These are phyloP conservation scores for Hippopotamyrus pictus DNA, from an alignment of 2,797 vertebrate species.

Conservation along the genomic window DNA sequence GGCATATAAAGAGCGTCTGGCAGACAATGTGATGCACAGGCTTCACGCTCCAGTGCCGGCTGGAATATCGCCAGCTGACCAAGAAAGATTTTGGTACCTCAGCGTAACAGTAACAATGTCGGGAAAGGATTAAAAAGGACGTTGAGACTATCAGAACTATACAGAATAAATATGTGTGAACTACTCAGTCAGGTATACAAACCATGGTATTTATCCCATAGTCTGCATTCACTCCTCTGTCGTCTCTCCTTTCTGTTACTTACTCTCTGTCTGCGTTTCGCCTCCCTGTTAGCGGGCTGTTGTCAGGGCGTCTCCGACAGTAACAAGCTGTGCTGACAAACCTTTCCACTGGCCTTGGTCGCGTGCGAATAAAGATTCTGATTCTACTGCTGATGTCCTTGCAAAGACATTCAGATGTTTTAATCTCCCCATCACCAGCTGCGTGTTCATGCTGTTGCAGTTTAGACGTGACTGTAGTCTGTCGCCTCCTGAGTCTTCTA, in stretches of 20 bases:
- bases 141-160: neutral
- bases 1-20: neutral
- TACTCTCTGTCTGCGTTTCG: neutral
- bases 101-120: neutral
- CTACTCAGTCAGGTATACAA: neutral
- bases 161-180: neutral
- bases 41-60: neutral
- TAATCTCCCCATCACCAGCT: neutral
- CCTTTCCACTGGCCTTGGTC: neutral
- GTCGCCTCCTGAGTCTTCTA: neutral
- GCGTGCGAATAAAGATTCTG: neutral
- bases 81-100: neutral
- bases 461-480: neutral
- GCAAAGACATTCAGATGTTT: neutral
- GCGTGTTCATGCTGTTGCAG: neutral
- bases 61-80: neutral
- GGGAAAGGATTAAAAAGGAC: neutral
- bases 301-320: neutral
- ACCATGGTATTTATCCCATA: neutral
- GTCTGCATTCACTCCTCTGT: neutral
- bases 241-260: neutral
- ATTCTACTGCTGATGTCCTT: neutral
- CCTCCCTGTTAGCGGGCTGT: neutral
- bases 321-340: neutral
- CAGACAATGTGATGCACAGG: neutral